Evolutionary conservation across 1,140 invertebrate genomes (phyloP), one percentile per base, ranked within the genome.

Genomic region (Oscheius sp.): DNA sequence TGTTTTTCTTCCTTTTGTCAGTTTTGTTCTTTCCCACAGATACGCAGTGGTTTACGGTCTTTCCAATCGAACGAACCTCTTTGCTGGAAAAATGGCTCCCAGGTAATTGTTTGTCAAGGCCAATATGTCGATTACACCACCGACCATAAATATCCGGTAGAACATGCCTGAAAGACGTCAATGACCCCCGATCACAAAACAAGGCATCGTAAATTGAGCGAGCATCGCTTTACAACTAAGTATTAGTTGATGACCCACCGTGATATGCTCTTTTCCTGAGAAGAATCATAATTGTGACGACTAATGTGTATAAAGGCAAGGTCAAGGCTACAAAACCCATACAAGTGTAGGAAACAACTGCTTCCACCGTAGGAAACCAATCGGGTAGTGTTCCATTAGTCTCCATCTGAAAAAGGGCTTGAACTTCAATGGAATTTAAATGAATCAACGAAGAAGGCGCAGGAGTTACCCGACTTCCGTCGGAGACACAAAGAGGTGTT

Each of bases 51-150:
- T 2, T 61, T 61, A 65, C 28, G 13, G 34, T 1, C 31, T n/a
- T n/a, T n/a, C n/a, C n/a, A n/a, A n/a, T n/a, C 20, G 18, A 20
- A 13, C 42, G n/a, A 26, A 71, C 69, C 59, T 38, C 36, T 65
- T 63, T 20, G 69, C 69, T 35, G 69, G 69, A 29, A 71, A 71
- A n/a, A 71, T 58, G 32, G 52, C 58, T 26, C 69, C 69, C 3
- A 71, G 52, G 29, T 71, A 71, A 64, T 71, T 71, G 26, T 71
- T 71, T n/a, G 36, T 20, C 42, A 71, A 49, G 34, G 52, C 58
- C 15, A 71, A 28, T 0, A 71, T 58, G 31, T 71, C 69, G 20
- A 71, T 38, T 2, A 55, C 52, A 18, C 45, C 58, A 18, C 69
- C 69, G 45, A 71, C 35, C 20, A 58, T 64, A 36, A 71, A 71